phyloP scores from a whole-genome alignment of 2,797 vertebrate species.

The Halcyon leucocephala region DNA sequence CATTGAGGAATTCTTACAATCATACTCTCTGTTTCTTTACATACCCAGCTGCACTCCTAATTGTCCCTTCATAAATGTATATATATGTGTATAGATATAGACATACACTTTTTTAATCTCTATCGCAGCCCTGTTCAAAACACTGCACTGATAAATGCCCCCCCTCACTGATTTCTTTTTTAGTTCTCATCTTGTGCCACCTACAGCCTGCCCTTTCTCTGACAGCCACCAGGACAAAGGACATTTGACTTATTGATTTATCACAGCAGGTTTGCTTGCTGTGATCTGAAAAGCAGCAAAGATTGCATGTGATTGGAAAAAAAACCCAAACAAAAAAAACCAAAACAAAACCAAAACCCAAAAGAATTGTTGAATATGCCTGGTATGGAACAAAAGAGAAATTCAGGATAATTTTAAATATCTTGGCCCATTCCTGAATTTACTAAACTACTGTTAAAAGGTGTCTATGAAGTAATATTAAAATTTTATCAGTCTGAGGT shows the following conservation, averaged over 20 bases:
- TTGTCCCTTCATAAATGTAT: not conserved
- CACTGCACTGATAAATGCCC: not conserved
- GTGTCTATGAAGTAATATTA: not conserved
- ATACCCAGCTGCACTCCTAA: not conserved
- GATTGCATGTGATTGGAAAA: rapidly evolving
- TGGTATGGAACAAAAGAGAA: not conserved
- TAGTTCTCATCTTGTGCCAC: not conserved
- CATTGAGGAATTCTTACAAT: not conserved
- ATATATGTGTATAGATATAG: no score
- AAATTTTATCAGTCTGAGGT: not conserved
- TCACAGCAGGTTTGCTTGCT: not conserved
- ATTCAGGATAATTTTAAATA: not conserved
- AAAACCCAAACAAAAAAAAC: no score
- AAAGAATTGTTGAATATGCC: not conserved
- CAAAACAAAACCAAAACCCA: no score
- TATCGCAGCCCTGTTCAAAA: not conserved
- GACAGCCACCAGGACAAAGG: not conserved
- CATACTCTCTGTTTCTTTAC: not conserved
- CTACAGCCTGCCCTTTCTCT: not conserved
- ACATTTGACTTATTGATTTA: not conserved
- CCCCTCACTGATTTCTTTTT: not conserved
- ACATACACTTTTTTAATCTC: not conserved
- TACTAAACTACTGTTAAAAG: not conserved
- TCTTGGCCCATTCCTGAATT: not conserved
- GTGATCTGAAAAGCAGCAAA: not conserved